These are phyloP conservation scores for Drosophila seguyi DNA, from an alignment of 1,140 invertebrate genomes.

Conservation along the genomic window DNA sequence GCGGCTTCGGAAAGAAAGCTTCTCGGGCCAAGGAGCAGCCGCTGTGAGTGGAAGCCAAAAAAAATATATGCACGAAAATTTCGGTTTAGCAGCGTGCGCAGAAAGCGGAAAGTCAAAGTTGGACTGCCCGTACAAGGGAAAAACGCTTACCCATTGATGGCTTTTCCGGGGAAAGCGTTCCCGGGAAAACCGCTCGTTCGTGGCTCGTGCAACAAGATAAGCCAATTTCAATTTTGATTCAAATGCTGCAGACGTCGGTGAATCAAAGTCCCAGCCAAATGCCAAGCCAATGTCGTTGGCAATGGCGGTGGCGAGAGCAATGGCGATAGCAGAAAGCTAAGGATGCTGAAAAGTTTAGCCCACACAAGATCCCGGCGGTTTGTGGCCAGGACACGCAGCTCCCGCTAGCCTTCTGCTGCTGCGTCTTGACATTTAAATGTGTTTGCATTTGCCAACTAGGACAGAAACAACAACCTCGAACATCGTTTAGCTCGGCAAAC, in stretches of 20 bases:
- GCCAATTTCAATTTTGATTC: slow-evolving; percentile 81
- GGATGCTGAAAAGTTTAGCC: slow-evolving; percentile 34
- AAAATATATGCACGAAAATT: slow-evolving; percentile 29
- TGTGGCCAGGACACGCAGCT: slow-evolving; percentile 44
- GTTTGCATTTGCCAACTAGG: slow-evolving; percentile 62
- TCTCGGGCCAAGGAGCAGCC: neutral
- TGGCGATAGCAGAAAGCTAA: no score
- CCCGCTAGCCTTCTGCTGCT: slow-evolving; percentile 17
- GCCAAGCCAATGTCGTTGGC: slow-evolving; percentile 39
- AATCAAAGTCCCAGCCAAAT: slow-evolving; percentile 73
- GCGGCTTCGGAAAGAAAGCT: slow-evolving; percentile 57
- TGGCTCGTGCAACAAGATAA: slow-evolving; percentile 73
- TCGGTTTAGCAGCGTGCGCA: slow-evolving; percentile 30
- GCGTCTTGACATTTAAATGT: slow-evolving; percentile 70
- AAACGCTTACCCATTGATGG: slow-evolving; percentile 58
- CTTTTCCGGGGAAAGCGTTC: slow-evolving; percentile 17
- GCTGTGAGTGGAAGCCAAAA: slow-evolving; percentile 15
- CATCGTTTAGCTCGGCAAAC: slow-evolving; percentile 52
- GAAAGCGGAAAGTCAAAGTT: slow-evolving; percentile 57
- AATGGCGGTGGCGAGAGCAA: slow-evolving; percentile 9
- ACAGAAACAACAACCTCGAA: slow-evolving; percentile 49
- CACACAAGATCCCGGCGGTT: slow-evolving; percentile 32
- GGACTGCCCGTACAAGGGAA: slow-evolving; percentile 25
- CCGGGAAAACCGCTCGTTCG: slow-evolving; percentile 56
- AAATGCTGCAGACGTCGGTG: slow-evolving; percentile 67